These are phyloP conservation scores for Megaceryle maxima DNA, from an alignment of 2,113 vertebrate species.

Conservation along the genomic window DNA sequence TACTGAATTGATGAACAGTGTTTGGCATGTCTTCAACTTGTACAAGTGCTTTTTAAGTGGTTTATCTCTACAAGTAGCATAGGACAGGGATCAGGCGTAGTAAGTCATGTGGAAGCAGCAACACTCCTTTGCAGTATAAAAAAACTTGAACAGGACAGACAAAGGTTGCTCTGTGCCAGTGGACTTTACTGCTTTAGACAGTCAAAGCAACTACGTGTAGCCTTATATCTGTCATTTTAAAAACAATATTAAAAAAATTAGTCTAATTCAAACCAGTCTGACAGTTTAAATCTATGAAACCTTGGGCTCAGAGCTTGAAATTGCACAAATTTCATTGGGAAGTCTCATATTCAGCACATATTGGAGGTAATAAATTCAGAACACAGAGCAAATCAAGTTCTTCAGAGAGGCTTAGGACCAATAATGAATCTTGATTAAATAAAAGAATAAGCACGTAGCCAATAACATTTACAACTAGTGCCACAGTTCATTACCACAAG, in stretches of 20 bases:
- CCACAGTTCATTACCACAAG: accelerated
- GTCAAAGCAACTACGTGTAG: not conserved
- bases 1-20: not conserved
- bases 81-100: not conserved
- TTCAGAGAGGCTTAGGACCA: not conserved
- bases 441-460: not conserved
- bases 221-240: not conserved
- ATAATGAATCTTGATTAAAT: not conserved
- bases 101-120: not conserved
- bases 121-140: not conserved
- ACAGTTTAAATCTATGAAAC: not conserved
- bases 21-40: not conserved
- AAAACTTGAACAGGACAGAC: not conserved
- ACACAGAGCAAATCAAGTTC: not conserved
- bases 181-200: not conserved
- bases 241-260: too few relatives aligned
- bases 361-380: not conserved
- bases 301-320: not conserved
- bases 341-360: not conserved
- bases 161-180: not conserved
- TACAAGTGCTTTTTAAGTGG: not conserved
- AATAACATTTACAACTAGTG: not conserved
- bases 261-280: not conserved
- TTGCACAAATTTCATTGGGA: not conserved
- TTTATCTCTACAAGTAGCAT: not conserved